These are phyloP conservation scores for Cetoscarus ocellatus DNA, from an alignment of 2,797 vertebrate species.

Conservation along the genomic window DNA sequence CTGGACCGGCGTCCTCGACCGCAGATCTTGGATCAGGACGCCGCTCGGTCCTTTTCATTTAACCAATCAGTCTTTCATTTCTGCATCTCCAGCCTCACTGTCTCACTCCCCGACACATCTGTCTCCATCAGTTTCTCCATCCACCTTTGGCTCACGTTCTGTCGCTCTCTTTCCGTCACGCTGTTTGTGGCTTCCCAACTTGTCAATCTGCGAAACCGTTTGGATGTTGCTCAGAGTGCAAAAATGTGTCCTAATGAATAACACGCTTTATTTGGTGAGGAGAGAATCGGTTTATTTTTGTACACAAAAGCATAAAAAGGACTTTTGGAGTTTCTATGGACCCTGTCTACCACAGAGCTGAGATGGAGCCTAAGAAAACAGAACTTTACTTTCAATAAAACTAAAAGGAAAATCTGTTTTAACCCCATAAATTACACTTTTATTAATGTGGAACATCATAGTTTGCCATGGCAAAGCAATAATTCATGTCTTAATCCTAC, in stretches of 20 bases:
- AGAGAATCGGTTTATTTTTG: constrained; percentile 56
- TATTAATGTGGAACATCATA: constrained; percentile 26
- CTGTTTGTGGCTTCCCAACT: constrained; percentile 44
- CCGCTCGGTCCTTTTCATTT: constrained; percentile 64
- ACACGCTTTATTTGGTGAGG: constrained; percentile 47
- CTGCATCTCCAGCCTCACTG: constrained; percentile 33
- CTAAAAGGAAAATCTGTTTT: constrained; percentile 40
- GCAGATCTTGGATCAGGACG: constrained; percentile 48
- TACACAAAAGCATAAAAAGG: constrained; percentile 53
- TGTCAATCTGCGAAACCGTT: constrained; percentile 69
- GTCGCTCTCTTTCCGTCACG: constrained; percentile 48
- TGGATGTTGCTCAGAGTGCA: constrained; percentile 57
- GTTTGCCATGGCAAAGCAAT: background rate
- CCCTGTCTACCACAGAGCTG: constrained; percentile 34
- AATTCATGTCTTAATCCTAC: constrained; percentile 5
- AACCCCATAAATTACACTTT: constrained; percentile 24
- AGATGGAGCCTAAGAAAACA: constrained; percentile 30
- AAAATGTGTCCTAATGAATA: constrained; percentile 59
- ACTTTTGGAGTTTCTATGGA: constrained; percentile 41
- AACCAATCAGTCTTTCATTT: constrained; percentile 64
- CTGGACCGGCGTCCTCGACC: constrained; percentile 72
- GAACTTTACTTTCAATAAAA: constrained; percentile 20
- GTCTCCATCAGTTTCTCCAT: constrained; percentile 62
- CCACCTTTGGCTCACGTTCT: constrained; percentile 64
- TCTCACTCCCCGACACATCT: constrained; percentile 51